A percentile compares a stretch with the other conserved stretches of the same genome.
Conservation (phyloP, 2,888 invertebrate species). For the Polydrusus cervinus region DNA sequence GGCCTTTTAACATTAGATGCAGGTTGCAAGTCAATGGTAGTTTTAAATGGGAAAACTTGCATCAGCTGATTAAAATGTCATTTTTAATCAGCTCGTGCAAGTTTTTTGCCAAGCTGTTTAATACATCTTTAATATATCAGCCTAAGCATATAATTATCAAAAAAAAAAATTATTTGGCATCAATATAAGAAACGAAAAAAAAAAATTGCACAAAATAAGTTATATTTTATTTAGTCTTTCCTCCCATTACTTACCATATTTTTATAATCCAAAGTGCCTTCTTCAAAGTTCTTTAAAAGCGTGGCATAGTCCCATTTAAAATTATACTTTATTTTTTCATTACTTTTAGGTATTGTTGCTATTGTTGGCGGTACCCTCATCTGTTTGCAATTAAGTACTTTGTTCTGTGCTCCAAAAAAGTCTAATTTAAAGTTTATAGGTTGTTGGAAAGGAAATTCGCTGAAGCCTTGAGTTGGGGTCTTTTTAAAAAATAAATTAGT, state of each 20-base stretch:
- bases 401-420: slow-evolving; percentile 74
- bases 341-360: slow-evolving; percentile 57
- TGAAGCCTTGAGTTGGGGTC: slow-evolving; percentile 56
- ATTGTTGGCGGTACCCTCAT: slow-evolving; percentile 74
- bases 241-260: slow-evolving; percentile 56
- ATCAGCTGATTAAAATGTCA: no score
- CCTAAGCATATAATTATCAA: no score
- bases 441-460: slow-evolving; percentile 68
- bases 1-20: no score
- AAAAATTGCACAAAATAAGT: no score
- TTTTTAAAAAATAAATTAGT: slow-evolving; percentile 85
- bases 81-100: no score
- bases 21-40: no score
- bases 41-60: no score
- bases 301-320: slow-evolving; percentile 64
- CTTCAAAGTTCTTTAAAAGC: slow-evolving; percentile 64
- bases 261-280: slow-evolving; percentile 63
- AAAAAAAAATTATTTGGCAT: no score
- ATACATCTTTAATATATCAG: no score
- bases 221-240: neutral
- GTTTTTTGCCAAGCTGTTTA: no score
- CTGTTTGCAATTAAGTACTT: slow-evolving; percentile 79
- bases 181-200: no score
- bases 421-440: slow-evolving; percentile 58
- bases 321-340: slow-evolving; percentile 61